phyloP scores from a whole-genome alignment of 2,888 invertebrate genomes.

The Bedellia somnulentella region DNA sequence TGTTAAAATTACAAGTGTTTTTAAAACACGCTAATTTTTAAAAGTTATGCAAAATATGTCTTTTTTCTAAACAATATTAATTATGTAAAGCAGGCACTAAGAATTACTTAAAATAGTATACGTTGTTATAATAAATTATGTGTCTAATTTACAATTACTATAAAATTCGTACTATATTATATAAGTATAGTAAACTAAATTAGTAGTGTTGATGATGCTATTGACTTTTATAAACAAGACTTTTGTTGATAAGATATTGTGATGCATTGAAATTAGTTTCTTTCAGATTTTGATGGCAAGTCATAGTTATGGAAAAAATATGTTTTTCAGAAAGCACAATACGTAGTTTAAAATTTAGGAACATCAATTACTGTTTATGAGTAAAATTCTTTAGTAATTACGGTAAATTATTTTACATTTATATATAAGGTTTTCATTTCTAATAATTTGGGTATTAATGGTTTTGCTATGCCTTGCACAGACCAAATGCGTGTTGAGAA shows the following conservation, averaged over 20 bases:
- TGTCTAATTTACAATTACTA: conserved; percentile 43
- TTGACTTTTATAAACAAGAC: too few species aligned
- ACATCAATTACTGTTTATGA: conserved; percentile 58
- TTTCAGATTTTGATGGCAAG: too few species aligned
- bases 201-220: too few species aligned
- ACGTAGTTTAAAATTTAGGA: conserved; percentile 56
- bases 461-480: too few species aligned
- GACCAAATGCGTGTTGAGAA: too few species aligned
- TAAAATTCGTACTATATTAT: conserved; percentile 5
- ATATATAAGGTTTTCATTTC: too few species aligned
- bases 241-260: too few species aligned
- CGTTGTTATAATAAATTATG: conserved; percentile 56
- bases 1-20: conserved; percentile 24
- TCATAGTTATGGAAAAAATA: too few species aligned
- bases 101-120: conserved; percentile 41
- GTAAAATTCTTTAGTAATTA: conserved; percentile 41
- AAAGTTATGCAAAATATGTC: conserved; percentile 50
- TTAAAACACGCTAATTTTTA: conserved; percentile 32
- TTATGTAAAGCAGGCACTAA: conserved; percentile 56
- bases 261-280: too few species aligned
- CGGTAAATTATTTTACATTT: conserved; percentile 32
- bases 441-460: too few species aligned
- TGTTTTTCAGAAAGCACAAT: too few species aligned
- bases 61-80: conserved; percentile 45
- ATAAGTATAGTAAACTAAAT: too few species aligned